Evolutionary conservation across 2,888 invertebrate genomes (phyloP).

Genomic region (Fragum sueziense): DNA sequence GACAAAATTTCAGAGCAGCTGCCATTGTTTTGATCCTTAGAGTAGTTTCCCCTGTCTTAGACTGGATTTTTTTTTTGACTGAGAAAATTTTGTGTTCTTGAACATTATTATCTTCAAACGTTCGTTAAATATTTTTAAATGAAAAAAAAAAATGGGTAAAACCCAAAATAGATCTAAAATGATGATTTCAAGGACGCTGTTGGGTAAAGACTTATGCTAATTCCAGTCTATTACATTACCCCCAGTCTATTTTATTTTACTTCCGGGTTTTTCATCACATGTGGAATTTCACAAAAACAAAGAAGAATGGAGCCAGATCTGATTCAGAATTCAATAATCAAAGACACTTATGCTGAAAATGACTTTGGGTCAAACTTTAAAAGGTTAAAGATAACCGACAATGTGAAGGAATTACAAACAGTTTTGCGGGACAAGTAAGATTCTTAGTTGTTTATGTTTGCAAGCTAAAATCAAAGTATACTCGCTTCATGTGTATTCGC

Average conservation of each 20-base stretch:
- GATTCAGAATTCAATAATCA: conserved; percentile 64
- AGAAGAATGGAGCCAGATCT: conserved; percentile 72
- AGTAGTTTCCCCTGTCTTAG: conserved; percentile 36
- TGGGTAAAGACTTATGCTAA: no score
- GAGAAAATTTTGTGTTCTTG: no score
- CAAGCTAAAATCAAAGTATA: no score
- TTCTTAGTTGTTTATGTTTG: no score
- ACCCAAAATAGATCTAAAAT: no score
- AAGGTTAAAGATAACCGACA: conserved; percentile 76
- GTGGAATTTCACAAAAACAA: conserved; percentile 23
- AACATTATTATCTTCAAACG: no score
- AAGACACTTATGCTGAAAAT: conserved; percentile 76
- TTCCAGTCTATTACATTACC: background rate
- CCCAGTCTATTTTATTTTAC: background rate
- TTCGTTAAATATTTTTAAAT: no score
- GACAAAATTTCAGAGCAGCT: conserved; percentile 4
- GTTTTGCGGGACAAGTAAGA: conserved; percentile 83
- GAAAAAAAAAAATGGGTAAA: no score
- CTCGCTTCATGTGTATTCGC: no score
- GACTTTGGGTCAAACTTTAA: conserved; percentile 75
- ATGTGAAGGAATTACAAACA: conserved; percentile 83
- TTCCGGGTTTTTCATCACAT: conserved; percentile 46
- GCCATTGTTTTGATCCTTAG: conserved; percentile 27
- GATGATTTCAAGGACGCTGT: no score
- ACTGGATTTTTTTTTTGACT: no score